Conservation (phyloP, 2,113 vertebrate genomes). For the Microcebus tavaratra region DNA sequence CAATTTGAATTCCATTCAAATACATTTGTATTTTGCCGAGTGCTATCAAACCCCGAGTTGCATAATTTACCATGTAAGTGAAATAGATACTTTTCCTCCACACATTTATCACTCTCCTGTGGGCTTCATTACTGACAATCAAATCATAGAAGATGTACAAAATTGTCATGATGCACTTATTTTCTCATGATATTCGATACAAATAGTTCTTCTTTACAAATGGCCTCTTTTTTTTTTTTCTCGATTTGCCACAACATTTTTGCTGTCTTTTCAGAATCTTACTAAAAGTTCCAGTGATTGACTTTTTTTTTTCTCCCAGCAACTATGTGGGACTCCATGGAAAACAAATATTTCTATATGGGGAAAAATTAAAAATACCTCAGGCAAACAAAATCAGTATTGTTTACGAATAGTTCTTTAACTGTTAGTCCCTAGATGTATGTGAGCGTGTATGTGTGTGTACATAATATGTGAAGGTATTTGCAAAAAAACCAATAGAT, state of each 20-base stretch:
- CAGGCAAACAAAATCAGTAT: neutral
- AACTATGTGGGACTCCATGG: neutral
- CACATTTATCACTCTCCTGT: constrained; percentile 91
- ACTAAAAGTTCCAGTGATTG: constrained; percentile 81
- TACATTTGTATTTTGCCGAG: constrained; percentile 96
- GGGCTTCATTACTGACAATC: constrained; percentile 90
- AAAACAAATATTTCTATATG: constrained; percentile 51
- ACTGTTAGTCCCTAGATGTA: neutral
- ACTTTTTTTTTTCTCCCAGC: constrained; percentile 33
- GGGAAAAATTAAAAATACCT: constrained; percentile 58
- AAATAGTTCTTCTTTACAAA: constrained; percentile 86
- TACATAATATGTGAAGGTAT: neutral
- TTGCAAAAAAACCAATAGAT: neutral
- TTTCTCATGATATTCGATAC: constrained; percentile 88
- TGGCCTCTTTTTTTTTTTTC: constrained; percentile 47
- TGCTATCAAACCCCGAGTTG: constrained; percentile 91
- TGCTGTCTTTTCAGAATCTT: constrained; percentile 68
- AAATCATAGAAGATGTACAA: constrained; percentile 87
- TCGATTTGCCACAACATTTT: constrained; percentile 73
- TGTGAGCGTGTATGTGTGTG: constrained; percentile 50
- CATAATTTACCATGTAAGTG: constrained; percentile 90
- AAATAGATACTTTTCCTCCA: constrained; percentile 90
- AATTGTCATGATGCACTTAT: constrained; percentile 89
- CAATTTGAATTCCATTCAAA: constrained; percentile 96
- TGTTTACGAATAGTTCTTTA: neutral